Evolutionary conservation across 2,797 vertebrate species (phyloP).

Genomic region (Sebastiscus albofasciatus): DNA sequence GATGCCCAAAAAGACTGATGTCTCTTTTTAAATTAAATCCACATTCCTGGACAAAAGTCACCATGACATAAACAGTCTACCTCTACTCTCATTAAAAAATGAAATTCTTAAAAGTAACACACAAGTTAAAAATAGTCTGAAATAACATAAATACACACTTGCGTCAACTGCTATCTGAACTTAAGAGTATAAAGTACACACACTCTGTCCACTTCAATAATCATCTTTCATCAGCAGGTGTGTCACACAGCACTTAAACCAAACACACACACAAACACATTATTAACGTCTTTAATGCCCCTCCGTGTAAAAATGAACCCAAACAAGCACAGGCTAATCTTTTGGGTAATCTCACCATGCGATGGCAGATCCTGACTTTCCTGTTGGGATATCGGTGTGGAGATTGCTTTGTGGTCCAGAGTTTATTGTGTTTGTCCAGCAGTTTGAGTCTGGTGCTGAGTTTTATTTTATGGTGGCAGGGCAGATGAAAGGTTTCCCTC

Average conservation of each 20-base stretch:
- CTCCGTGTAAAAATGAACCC: slow-evolving; percentile 52
- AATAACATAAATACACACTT: slow-evolving; percentile 17
- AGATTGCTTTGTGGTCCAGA: slow-evolving; percentile 25
- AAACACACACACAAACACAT: slow-evolving; percentile 44
- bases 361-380: slow-evolving; percentile 43
- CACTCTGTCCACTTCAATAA: slow-evolving; percentile 18
- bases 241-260: slow-evolving; percentile 53
- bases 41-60: not conserved
- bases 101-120: not conserved
- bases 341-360: slow-evolving; percentile 32
- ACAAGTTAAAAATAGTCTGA: not conserved
- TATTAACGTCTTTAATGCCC: slow-evolving; percentile 28
- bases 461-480: slow-evolving; percentile 64
- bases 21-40: not conserved
- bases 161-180: not conserved
- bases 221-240: slow-evolving; percentile 66
- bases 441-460: slow-evolving; percentile 62
- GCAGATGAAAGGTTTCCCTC: slow-evolving; percentile 79
- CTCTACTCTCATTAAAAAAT: not conserved
- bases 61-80: not conserved
- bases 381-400: slow-evolving; percentile 37
- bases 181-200: not conserved
- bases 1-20: not conserved
- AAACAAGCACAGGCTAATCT: slow-evolving; percentile 69
- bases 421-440: slow-evolving; percentile 79